phyloP scores from a whole-genome alignment of 2,888 invertebrate species.

The Dicyrtoma fusca region DNA sequence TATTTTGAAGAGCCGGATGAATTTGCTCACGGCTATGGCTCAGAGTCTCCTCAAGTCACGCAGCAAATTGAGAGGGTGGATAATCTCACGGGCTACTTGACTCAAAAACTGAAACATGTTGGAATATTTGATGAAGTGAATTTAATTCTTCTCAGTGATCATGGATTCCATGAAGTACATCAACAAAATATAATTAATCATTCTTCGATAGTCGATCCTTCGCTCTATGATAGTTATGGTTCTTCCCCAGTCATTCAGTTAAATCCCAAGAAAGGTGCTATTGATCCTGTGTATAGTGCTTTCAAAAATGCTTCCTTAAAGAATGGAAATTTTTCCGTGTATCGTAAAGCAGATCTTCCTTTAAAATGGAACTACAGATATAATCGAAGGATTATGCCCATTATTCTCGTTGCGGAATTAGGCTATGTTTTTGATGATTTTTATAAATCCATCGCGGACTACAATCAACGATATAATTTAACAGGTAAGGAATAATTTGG shows the following conservation, averaged over 20 bases:
- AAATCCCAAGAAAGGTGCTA: conserved; percentile 62
- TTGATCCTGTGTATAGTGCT: conserved; percentile 62
- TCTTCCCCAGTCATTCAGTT: conserved; percentile 67
- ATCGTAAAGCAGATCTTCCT: conserved; percentile 65
- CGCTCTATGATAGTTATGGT: conserved; percentile 63
- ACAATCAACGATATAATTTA: conserved; percentile 61
- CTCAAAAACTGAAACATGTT: conserved; percentile 62
- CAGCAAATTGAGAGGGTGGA: conserved; percentile 50
- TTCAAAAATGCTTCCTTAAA: conserved; percentile 60
- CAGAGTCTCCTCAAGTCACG: conserved; percentile 61
- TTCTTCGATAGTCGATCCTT: conserved; percentile 62
- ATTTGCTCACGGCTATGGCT: conserved; percentile 67
- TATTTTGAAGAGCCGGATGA: conserved; percentile 74
- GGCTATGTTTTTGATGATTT: conserved; percentile 68
- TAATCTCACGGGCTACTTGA: conserved; percentile 65
- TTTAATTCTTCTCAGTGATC: conserved; percentile 73
- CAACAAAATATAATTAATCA: conserved; percentile 65
- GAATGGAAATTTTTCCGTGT: conserved; percentile 65
- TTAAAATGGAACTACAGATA: conserved; percentile 67
- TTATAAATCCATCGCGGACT: conserved; percentile 60
- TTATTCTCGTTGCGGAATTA: conserved; percentile 67
- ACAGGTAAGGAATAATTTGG: conserved; percentile 60
- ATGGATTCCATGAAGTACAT: conserved; percentile 69
- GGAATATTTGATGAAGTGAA: conserved; percentile 65
- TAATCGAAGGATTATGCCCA: conserved; percentile 66